These are phyloP conservation scores for Acrobasis consociella DNA, from an alignment of 2,888 invertebrate species.

Conservation along the genomic window DNA sequence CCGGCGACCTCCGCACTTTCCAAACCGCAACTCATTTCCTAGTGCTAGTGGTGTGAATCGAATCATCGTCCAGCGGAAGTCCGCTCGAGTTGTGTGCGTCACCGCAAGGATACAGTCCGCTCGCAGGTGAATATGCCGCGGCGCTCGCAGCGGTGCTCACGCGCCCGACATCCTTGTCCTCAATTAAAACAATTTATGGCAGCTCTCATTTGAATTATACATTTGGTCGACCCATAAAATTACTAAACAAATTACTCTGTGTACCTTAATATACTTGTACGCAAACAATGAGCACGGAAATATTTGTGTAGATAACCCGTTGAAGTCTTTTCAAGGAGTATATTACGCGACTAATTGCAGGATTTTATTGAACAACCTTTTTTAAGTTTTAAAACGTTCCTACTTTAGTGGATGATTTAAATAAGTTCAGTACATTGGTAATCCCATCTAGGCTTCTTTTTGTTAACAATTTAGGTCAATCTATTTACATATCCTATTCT, in stretches of 20 bases:
- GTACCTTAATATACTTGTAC: background rate
- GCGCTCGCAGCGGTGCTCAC: constrained; percentile 42
- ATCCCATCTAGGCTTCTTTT: background rate
- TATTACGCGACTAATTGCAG: background rate
- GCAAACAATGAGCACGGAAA: background rate
- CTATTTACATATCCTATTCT: too few species aligned
- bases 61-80: constrained; percentile 55
- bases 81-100: constrained; percentile 47
- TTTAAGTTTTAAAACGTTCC: background rate
- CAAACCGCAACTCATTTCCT: constrained; percentile 61
- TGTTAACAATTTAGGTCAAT: too few species aligned
- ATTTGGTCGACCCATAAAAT: constrained; percentile 31
- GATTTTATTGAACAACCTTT: background rate
- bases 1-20: constrained; percentile 69
- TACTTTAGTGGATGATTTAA: background rate
- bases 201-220: constrained; percentile 66
- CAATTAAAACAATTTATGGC: constrained; percentile 74
- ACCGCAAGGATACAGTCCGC: constrained; percentile 48
- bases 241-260: constrained; percentile 3
- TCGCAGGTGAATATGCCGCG: constrained; percentile 52
- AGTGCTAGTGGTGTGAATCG: constrained; percentile 73
- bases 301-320: background rate
- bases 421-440: background rate
- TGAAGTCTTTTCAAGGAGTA: constrained; percentile 1
- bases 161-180: constrained; percentile 72